These are phyloP conservation scores for Eleginops maclovinus DNA, from an alignment of 2,113 vertebrate species.

Conservation along the genomic window DNA sequence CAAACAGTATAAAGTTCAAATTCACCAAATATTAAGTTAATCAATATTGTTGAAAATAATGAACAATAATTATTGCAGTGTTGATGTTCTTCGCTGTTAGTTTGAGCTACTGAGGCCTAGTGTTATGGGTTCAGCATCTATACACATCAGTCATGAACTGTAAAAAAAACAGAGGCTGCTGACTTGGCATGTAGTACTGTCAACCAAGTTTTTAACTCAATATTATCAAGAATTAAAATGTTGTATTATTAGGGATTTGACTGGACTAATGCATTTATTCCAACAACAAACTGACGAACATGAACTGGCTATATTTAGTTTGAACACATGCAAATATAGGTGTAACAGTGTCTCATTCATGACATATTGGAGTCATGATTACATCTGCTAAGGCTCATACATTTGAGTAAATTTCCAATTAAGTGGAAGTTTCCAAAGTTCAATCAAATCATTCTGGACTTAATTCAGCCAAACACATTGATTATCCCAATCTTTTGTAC, in stretches of 20 bases:
- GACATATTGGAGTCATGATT: not conserved
- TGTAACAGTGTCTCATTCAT: not conserved
- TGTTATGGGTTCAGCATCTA: no score
- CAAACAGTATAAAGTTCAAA: no score
- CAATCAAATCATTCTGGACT: not conserved
- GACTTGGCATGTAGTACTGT: not conserved
- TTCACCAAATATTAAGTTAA: no score
- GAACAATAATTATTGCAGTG: not conserved
- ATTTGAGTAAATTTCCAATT: not conserved
- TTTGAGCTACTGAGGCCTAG: not conserved
- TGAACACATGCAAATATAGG: conserved; percentile 11
- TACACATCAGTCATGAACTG: not conserved
- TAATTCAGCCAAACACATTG: conserved; percentile 5
- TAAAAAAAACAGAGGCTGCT: not conserved
- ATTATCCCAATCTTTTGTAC: conserved; percentile 15
- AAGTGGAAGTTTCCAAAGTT: not conserved
- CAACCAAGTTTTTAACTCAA: not conserved
- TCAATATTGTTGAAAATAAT: no score
- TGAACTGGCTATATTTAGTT: conserved; percentile 2
- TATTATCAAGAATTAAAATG: not conserved
- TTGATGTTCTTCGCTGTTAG: not conserved
- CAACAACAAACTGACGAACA: not conserved
- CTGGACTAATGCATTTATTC: not conserved
- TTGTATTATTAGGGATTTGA: not conserved
- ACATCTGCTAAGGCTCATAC: not conserved